phyloP scores from a whole-genome alignment of 2,113 vertebrate genomes.

The Oncorhynchus kisutch region DNA sequence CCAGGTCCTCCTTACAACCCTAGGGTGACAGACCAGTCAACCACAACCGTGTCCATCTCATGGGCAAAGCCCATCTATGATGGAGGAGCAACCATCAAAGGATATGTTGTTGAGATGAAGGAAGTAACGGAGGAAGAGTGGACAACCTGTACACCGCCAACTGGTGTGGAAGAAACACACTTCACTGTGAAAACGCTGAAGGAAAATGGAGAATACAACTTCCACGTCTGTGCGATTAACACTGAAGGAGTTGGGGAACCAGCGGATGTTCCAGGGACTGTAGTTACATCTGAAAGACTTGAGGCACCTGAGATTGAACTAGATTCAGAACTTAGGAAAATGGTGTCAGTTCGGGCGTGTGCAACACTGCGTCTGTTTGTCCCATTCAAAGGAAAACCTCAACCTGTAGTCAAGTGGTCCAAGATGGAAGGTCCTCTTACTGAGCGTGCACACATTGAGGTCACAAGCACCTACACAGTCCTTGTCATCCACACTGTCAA shows the following conservation, averaged over 20 bases:
- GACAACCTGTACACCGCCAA: slow-evolving; percentile 83
- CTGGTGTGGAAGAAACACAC: slow-evolving; percentile 83
- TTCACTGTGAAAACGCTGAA: slow-evolving; percentile 91
- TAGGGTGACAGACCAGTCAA: slow-evolving; percentile 90
- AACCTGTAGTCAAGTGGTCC: slow-evolving; percentile 96
- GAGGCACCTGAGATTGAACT: slow-evolving; percentile 97
- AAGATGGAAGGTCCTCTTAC: slow-evolving; percentile 88
- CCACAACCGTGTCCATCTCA: slow-evolving; percentile 86
- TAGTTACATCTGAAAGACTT: slow-evolving; percentile 86
- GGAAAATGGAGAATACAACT: slow-evolving; percentile 95
- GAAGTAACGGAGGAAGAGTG: slow-evolving; percentile 88
- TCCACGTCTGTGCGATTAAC: slow-evolving; percentile 93
- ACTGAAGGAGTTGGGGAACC: slow-evolving; percentile 93
- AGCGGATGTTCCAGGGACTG: slow-evolving; percentile 82
- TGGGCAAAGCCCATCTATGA: slow-evolving; percentile 97
- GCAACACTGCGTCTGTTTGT: slow-evolving; percentile 91
- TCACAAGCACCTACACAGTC: slow-evolving; percentile 95
- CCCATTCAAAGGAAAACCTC: slow-evolving; percentile 92
- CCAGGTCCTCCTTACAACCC: slow-evolving; percentile 93
- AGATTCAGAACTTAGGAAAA: slow-evolving; percentile 93
- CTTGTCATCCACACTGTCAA: slow-evolving; percentile 94
- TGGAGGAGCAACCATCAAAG: slow-evolving; percentile 87
- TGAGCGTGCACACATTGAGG: slow-evolving; percentile 91
- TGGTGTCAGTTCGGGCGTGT: slow-evolving; percentile 87
- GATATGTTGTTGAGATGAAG: slow-evolving; percentile 90